Percentiles rank a stretch among this genome's conserved stretches.
These are phyloP conservation scores for Platyrinchus mystaceus DNA, from an alignment of 2,797 vertebrate genomes.

Conservation along the genomic window DNA sequence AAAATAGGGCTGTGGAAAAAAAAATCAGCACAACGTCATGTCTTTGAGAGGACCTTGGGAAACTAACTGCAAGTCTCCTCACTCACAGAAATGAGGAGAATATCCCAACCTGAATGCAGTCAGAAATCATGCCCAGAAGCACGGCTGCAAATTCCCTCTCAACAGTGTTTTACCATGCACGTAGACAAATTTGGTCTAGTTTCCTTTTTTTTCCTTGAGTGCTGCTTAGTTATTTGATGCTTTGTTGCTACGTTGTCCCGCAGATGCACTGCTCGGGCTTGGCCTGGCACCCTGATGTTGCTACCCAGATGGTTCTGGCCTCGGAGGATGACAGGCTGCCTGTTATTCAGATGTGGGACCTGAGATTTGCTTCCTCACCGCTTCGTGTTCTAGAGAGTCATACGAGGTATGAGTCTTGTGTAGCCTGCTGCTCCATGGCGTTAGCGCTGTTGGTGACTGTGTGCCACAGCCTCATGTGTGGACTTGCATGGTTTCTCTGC, in stretches of 20 bases:
- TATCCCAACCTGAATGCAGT: background rate
- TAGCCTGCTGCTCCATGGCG: rapidly evolving
- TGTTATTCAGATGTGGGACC: constrained; percentile 98
- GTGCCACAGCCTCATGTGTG: background rate
- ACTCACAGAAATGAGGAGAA: rapidly evolving
- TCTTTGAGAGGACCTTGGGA: background rate
- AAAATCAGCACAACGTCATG: background rate
- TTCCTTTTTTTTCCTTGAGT: background rate
- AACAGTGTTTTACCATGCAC: background rate
- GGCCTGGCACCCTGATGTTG: constrained; percentile 96
- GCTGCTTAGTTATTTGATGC: background rate
- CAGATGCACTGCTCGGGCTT: constrained; percentile 98
- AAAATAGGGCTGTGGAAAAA: background rate
- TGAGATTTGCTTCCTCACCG: constrained; percentile 95
- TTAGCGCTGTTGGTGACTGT: background rate
- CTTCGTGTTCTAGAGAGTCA: constrained; percentile 96
- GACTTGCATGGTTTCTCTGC: background rate
- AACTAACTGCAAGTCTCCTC: background rate
- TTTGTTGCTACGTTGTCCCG: background rate
- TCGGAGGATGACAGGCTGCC: constrained; percentile 96
- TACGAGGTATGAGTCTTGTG: constrained; percentile 79
- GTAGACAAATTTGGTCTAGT: background rate
- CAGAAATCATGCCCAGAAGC: background rate
- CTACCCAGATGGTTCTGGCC: constrained; percentile 93
- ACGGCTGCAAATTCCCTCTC: background rate